phyloP scores from a whole-genome alignment of 2,797 vertebrate species.

The Enoplosus armatus region DNA sequence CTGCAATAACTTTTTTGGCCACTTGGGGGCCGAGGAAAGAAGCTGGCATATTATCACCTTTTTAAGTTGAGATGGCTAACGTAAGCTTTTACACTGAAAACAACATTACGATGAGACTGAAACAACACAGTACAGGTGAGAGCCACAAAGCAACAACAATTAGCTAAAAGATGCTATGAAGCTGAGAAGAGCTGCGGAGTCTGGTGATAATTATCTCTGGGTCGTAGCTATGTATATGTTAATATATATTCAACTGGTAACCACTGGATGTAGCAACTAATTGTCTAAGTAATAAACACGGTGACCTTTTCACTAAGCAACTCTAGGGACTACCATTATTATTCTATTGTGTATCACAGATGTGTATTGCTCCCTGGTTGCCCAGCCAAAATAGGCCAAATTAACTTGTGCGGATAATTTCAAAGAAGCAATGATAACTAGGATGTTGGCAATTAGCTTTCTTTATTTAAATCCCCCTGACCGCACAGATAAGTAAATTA shows the following conservation, averaged over 20 bases:
- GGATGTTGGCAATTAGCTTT: constrained; percentile 44
- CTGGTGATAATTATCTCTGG: too few relatives aligned
- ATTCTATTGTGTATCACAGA: constrained; percentile 22
- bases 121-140: too few relatives aligned
- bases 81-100: too few relatives aligned
- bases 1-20: neutral
- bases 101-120: neutral
- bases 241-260: constrained; percentile 6
- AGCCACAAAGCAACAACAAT: too few relatives aligned
- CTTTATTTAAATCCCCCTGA: constrained; percentile 58
- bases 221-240: too few relatives aligned
- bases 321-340: constrained; percentile 18
- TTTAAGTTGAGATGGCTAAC: too few relatives aligned
- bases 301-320: constrained; percentile 64
- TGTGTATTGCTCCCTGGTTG: constrained; percentile 31
- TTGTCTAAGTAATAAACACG: constrained; percentile 51
- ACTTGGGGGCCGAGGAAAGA: neutral
- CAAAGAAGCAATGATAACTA: constrained; percentile 53
- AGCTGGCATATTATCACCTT: neutral
- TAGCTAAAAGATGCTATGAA: too few relatives aligned
- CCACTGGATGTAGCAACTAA: constrained; percentile 2
- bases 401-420: constrained; percentile 44
- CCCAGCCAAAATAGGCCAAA: constrained; percentile 27
- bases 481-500: constrained; percentile 61
- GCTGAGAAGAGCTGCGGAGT: too few relatives aligned